Base-by-base conservation (phyloP, 1,140 invertebrate species). In the Anoplolepis gracilipes region DNA sequence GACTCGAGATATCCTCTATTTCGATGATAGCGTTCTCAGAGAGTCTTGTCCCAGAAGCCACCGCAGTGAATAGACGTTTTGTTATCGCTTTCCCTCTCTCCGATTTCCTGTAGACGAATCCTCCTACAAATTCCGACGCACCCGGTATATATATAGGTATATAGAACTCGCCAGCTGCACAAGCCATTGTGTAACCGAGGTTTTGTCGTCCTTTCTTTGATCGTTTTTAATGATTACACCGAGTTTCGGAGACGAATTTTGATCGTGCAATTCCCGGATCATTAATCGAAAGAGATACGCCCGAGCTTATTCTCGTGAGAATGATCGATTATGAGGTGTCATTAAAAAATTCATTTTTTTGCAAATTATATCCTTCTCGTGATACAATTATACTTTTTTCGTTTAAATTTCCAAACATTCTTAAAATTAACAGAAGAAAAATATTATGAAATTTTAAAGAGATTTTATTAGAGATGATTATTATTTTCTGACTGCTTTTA, bases 1-100 rank as follows among this genome's bases (percentile, higher is more conserved):
- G 69, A 36, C 46, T 59, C 16, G 30, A 88, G 84, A 88, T 89
- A 88, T 69, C 87, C 69, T 79, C 87, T 57, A 86, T 88, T 88
- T 86, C 87, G 88, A 85, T 59, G 65, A 89, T 88, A 77, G 87
- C 85, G 84, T 88, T 77, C 88, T 39, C 33, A 61, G 84, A 61
- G 84, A 88, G 59, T 53, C 84, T 82, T 85, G 30, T 88, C 61
- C 70, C 76, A 65, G 77, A 77, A 76, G 65, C 72, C 59, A 19
- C 8, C 53, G 10, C 53, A 85, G 86, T 88, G 69, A 89, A 89
- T 88, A 70, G 64, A 88, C 75, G 88, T 84, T 89, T 89, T 89
- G 88, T 89, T 89, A 89, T 89, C 88, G 76, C 64, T 72, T 85
- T 69, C 30, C 61, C 62, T 55, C 39, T 25, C 22, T 39, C 42